Conservation (phyloP, 1,140 invertebrate species). For the Ceratina calcarata region DNA sequence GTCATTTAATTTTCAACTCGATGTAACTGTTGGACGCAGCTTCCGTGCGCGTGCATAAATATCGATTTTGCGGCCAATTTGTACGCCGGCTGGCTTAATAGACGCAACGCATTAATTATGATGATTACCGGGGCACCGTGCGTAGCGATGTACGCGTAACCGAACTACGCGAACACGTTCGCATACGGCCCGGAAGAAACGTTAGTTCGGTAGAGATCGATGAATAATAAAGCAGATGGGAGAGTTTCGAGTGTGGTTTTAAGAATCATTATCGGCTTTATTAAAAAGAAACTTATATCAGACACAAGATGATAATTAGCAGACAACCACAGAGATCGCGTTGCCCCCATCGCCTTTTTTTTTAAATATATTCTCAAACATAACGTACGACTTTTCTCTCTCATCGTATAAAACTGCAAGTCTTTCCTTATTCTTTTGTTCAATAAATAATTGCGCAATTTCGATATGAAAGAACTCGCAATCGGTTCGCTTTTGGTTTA, state of each 20-base stretch:
- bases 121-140: background rate
- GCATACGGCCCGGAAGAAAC: background rate
- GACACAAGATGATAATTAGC: constrained; percentile 30
- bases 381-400: constrained; percentile 22
- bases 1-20: constrained; percentile 14
- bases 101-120: background rate
- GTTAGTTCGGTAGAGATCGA: background rate
- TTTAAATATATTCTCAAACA: constrained; percentile 40
- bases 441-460: constrained; percentile 5
- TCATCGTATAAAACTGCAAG: constrained; percentile 27
- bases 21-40: background rate
- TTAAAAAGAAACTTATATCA: constrained; percentile 22
- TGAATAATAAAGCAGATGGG: background rate
- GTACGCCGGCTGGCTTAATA: background rate
- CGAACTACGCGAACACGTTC: background rate
- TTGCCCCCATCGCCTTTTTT: background rate
- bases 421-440: background rate
- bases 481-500: background rate
- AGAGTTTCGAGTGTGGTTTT: background rate
- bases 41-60: background rate
- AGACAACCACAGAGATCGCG: constrained; percentile 1
- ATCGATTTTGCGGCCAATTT: constrained; percentile 18
- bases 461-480: constrained; percentile 15
- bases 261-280: constrained; percentile 29
- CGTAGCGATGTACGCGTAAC: background rate